phyloP scores from a whole-genome alignment of 2,888 invertebrate genomes.

The Drosophila putrida region DNA sequence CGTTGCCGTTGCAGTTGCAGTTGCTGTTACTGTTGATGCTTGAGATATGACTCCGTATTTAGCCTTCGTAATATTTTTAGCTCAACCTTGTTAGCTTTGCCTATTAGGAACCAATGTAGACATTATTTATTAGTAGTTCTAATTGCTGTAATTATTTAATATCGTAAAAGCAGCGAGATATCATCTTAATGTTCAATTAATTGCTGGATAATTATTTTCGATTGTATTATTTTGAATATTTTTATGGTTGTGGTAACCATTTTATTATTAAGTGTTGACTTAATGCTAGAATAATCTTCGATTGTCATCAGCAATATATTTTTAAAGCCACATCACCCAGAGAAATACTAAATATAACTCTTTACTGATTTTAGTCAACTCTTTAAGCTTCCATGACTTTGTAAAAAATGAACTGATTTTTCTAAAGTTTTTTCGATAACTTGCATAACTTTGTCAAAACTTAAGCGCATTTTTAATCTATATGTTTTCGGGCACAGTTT shows the following conservation, averaged over 20 bases:
- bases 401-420: too few species aligned
- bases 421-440: too few species aligned
- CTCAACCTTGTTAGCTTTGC: constrained; percentile 35
- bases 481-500: too few species aligned
- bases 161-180: background rate
- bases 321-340: too few species aligned
- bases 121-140: background rate
- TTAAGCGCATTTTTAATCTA: too few species aligned
- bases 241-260: background rate
- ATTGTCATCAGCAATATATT: too few species aligned
- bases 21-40: constrained; percentile 19
- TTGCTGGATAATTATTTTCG: background rate
- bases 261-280: too few species aligned
- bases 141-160: constrained; percentile 3
- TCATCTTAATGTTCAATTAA: background rate
- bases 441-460: too few species aligned
- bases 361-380: too few species aligned
- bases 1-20: constrained; percentile 4
- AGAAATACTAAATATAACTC: too few species aligned
- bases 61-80: constrained; percentile 48
- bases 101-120: constrained; percentile 1
- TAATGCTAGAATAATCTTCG: too few species aligned
- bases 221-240: background rate
- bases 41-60: constrained; percentile 49
- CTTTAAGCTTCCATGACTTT: too few species aligned